These are phyloP conservation scores for Hydrocynus forskahlii DNA, from an alignment of 2,797 vertebrate species.

Conservation along the genomic window DNA sequence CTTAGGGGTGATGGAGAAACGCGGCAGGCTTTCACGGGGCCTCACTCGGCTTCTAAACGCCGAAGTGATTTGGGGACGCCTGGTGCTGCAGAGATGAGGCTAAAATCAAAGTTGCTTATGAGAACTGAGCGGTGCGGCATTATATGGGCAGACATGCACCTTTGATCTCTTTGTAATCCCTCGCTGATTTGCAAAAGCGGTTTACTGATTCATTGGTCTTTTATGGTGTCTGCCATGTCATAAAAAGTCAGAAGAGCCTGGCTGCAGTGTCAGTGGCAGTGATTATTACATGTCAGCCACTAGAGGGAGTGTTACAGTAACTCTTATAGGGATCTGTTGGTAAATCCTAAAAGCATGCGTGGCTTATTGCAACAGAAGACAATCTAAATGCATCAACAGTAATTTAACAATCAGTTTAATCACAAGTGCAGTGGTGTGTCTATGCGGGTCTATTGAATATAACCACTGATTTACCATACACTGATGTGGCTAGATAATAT, in stretches of 20 bases:
- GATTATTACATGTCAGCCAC: not conserved
- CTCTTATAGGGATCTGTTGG: not conserved
- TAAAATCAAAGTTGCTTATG: slow-evolving; percentile 8
- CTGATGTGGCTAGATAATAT: too few species aligned
- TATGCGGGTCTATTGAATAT: too few species aligned
- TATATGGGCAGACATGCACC: not conserved
- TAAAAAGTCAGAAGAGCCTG: slow-evolving; percentile 7
- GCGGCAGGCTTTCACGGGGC: not conserved
- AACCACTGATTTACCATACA: too few species aligned
- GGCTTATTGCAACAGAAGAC: not conserved
- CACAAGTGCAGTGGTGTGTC: too few species aligned
- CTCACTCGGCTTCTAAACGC: not conserved
- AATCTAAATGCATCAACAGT: not conserved
- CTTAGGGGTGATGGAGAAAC: not conserved
- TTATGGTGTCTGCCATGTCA: not conserved
- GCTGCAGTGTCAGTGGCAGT: not conserved
- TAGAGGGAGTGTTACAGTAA: not conserved
- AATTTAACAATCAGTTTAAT: not conserved
- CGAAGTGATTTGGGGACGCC: not conserved
- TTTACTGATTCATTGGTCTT: slow-evolving; percentile 14
- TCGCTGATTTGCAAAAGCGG: slow-evolving; percentile 34
- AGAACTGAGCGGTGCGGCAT: not conserved
- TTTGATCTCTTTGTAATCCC: slow-evolving; percentile 44
- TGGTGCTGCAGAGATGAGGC: slow-evolving; percentile 5
- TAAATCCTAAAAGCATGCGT: not conserved